Evolutionary conservation across 2,797 vertebrate genomes (phyloP).

Genomic region (Natrix natrix): DNA sequence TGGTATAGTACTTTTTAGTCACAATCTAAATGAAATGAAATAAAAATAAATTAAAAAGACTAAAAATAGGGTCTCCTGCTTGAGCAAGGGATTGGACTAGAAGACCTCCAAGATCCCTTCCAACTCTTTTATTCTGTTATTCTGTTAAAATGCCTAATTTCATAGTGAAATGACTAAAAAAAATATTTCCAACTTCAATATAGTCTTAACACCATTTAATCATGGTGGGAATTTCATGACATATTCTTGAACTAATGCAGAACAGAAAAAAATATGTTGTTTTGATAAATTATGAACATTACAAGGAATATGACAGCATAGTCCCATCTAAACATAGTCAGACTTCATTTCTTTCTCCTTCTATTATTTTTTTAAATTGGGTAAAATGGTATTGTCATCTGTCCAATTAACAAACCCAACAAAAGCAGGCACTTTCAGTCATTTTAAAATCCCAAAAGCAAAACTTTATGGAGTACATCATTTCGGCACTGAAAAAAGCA

Average conservation of each 20-base stretch:
- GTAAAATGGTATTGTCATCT: too few relatives aligned
- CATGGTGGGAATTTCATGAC: background rate
- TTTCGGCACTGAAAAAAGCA: too few relatives aligned
- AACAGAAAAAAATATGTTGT: background rate
- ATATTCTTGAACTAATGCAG: background rate
- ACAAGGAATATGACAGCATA: background rate
- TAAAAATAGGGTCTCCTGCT: background rate
- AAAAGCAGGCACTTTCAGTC: too few relatives aligned
- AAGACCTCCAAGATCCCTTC: background rate
- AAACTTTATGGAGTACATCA: too few relatives aligned
- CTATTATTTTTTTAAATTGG: background rate
- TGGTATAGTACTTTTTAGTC: background rate
- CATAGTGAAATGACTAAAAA: background rate
- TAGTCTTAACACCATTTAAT: background rate
- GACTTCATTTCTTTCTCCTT: background rate
- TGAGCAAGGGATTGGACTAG: background rate
- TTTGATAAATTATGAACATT: background rate
- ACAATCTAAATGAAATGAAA: background rate
- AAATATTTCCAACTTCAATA: background rate
- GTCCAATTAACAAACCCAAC: too few relatives aligned
- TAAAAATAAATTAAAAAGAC: background rate
- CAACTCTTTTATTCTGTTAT: background rate
- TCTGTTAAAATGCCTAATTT: background rate
- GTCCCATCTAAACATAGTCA: background rate
- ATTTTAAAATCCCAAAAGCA: too few relatives aligned